Evolutionary conservation across 2,797 vertebrate species (phyloP).

Genomic region (Dendrocincla tyrannina): DNA sequence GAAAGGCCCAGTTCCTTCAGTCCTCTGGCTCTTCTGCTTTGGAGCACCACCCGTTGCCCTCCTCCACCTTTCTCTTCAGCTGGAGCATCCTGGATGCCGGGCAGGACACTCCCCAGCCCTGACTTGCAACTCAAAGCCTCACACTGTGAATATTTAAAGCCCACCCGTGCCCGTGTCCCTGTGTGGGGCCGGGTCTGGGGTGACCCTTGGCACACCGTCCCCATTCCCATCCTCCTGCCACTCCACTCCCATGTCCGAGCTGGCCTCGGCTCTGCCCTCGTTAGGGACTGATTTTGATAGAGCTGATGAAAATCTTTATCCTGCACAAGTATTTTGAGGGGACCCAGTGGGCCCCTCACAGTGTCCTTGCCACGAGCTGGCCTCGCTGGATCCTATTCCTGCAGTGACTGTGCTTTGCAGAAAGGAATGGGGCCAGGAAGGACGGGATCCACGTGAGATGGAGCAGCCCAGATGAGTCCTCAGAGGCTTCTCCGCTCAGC

Average conservation of each 20-base stretch:
- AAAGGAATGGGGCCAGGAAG: not conserved
- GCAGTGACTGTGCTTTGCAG: not conserved
- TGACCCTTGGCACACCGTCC: not conserved
- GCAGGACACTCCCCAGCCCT: not conserved
- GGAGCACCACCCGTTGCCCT: not conserved
- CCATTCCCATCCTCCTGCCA: not conserved
- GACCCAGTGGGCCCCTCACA: not conserved
- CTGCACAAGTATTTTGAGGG: not conserved
- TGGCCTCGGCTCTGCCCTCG: not conserved
- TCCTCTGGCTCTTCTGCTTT: not conserved
- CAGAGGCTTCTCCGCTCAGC: not conserved
- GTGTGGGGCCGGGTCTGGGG: not conserved
- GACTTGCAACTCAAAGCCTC: not conserved
- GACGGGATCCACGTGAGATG: not conserved
- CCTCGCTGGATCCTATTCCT: not conserved
- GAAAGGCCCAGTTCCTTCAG: not conserved
- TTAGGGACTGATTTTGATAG: not conserved
- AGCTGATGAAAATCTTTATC: not conserved
- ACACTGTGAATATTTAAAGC: slow-evolving; percentile 69
- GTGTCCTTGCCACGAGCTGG: slow-evolving; percentile 26
- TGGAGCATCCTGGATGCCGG: not conserved
- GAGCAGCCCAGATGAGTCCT: not conserved
- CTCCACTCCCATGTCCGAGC: not conserved
- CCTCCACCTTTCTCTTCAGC: not conserved
- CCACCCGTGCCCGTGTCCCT: not conserved